Evolutionary conservation across 2,888 invertebrate genomes (phyloP), one percentile per base, ranked within the genome.

Genomic region (Drosophila limbata): DNA sequence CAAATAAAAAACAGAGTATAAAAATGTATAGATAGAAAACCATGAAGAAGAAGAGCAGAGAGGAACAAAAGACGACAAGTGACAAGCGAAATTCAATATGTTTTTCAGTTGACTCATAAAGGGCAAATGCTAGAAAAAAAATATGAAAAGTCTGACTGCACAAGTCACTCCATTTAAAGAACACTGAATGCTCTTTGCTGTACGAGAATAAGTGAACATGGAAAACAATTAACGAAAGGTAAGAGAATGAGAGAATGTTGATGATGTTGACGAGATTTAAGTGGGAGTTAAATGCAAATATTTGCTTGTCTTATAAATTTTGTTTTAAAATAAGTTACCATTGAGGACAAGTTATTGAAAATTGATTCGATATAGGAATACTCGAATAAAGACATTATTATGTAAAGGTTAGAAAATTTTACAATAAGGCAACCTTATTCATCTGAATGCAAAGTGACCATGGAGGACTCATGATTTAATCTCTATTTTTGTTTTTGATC

Each of bases 31-130:
- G 17, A 47, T 33, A 37, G 19, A 2, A 19, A 40, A 55, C 50
- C 44, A 51, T 19, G 10, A 9, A 10, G 19, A 10, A 28, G 37
- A 19, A 17, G 31, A 11, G 48, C 21, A 28, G 33, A 19, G 33
- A 52, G 39, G 68, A 69, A 57, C 61, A 78, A 60, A 77, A 66
- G 72, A 51, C 53, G 68, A 71, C 75, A 74, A 73, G 65, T 72
- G 76, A 69, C 68, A 71, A 45, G 55, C 57, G 70, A 75, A 84
- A 74, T 74, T 84, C 79, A 82, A 87, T 80, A 82, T 87, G 84
- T 78, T 84, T 80, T 76, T 25, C 39, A 59, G 55, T 70, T 56
- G 48, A 47, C 51, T 55, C 39, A 11, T 55, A 64, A 65, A 63
- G 63, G 50, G 40, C 66, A 67, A 53, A 25, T 19, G 48, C 19